A percentile compares a stretch with the other conserved stretches of the same genome.
Evolutionary conservation across 1,140 invertebrate genomes (phyloP).

Genomic region (Atta colombica): DNA sequence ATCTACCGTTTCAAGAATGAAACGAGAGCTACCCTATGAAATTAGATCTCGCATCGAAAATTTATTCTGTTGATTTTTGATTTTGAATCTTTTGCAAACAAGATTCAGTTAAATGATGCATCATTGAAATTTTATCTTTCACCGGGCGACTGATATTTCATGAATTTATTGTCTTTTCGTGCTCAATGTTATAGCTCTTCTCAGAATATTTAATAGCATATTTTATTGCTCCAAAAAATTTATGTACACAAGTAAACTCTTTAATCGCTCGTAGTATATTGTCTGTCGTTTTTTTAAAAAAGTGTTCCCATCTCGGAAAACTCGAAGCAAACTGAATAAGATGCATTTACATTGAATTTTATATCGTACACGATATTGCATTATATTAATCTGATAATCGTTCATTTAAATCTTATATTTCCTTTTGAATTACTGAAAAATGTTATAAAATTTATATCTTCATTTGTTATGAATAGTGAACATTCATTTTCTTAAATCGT

Average conservation of each 20-base stretch:
- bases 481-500: neutral
- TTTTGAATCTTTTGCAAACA: slow-evolving; percentile 1
- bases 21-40: neutral
- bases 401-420: neutral
- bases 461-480: neutral
- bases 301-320: neutral
- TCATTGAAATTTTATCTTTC: neutral
- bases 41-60: slow-evolving; percentile 2
- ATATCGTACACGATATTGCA: neutral
- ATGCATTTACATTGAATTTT: neutral
- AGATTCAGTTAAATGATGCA: neutral
- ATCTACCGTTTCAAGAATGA: neutral
- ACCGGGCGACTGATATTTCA: neutral
- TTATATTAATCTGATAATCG: neutral
- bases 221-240: slow-evolving; percentile 20
- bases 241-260: neutral
- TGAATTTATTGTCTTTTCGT: neutral
- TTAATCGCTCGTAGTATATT: neutral
- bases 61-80: neutral
- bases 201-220: neutral
- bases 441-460: slow-evolving; percentile 19
- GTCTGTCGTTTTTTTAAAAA: neutral
- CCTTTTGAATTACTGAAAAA: neutral
- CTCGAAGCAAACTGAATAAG: neutral
- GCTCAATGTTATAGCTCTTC: neutral